phyloP scores from a whole-genome alignment of 2,113 vertebrate genomes.

The human region DNA sequence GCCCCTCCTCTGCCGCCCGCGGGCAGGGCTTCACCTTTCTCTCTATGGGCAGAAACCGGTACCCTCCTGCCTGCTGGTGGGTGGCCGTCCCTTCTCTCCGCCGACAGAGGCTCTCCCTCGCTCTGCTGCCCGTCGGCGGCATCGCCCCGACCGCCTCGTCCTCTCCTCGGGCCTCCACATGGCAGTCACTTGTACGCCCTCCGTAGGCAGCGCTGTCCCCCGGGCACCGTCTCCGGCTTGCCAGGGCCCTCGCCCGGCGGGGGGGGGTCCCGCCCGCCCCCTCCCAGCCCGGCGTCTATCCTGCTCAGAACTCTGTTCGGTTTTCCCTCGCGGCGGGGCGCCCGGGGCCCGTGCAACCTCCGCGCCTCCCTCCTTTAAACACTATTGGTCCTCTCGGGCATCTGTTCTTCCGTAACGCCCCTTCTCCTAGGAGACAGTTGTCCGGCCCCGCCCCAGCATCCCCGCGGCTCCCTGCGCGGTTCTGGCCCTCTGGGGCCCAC shows the following conservation, averaged over 20 bases:
- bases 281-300: neutral
- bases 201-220: neutral
- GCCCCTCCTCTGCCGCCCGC: conserved; percentile 38
- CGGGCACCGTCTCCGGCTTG: neutral
- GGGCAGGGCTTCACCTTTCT: conserved; percentile 41
- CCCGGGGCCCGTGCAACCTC: neutral
- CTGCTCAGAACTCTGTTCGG: neutral
- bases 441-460: conserved; percentile 16
- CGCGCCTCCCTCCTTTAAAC: neutral
- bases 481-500: conserved; percentile 53
- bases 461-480: neutral
- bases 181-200: neutral
- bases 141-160: neutral
- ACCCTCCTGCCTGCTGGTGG: conserved; percentile 61
- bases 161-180: neutral
- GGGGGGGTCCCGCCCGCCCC: neutral
- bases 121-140: neutral
- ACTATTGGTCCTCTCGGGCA: conserved; percentile 47
- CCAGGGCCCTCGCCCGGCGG: neutral
- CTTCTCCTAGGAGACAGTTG: conserved; percentile 77
- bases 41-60: conserved; percentile 64
- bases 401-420: conserved; percentile 66
- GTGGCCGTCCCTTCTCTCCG: conserved; percentile 39
- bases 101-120: neutral
- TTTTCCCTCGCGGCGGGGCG: neutral